Conservation (phyloP, 2,113 vertebrate genomes). For the Aspidoscelis tigris region DNA sequence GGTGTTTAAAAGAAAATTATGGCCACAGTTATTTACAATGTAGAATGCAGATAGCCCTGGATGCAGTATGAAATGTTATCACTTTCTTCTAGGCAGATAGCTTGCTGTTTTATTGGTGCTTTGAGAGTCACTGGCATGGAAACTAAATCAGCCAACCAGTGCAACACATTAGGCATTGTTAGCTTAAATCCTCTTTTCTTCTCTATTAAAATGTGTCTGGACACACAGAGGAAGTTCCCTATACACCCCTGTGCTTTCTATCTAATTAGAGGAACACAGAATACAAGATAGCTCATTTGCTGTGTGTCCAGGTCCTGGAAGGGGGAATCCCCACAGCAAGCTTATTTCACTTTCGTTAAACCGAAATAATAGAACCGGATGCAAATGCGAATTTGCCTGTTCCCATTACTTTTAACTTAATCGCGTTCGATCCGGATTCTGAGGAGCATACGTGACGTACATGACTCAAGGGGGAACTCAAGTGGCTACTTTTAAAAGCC, state of each 20-base stretch:
- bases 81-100: not conserved
- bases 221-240: not conserved
- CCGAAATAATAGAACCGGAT: too few species aligned
- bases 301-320: not conserved
- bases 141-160: not conserved
- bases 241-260: not conserved
- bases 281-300: not conserved
- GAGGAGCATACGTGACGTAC: too few species aligned
- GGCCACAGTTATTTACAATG: not conserved
- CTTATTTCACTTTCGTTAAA: too few species aligned
- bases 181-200: not conserved
- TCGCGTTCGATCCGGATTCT: too few species aligned
- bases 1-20: slow-evolving; percentile 29
- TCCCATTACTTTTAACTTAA: too few species aligned
- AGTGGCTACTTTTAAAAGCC: too few species aligned
- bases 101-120: slow-evolving; percentile 12
- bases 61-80: not conserved
- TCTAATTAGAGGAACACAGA: not conserved
- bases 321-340: too few species aligned
- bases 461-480: too few species aligned
- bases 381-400: too few species aligned
- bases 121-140: not conserved
- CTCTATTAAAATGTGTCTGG: not conserved
- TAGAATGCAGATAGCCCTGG: not conserved
- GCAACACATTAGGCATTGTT: not conserved